Conservation (phyloP, 1,140 invertebrate species). For the Anthonomus grandis region DNA sequence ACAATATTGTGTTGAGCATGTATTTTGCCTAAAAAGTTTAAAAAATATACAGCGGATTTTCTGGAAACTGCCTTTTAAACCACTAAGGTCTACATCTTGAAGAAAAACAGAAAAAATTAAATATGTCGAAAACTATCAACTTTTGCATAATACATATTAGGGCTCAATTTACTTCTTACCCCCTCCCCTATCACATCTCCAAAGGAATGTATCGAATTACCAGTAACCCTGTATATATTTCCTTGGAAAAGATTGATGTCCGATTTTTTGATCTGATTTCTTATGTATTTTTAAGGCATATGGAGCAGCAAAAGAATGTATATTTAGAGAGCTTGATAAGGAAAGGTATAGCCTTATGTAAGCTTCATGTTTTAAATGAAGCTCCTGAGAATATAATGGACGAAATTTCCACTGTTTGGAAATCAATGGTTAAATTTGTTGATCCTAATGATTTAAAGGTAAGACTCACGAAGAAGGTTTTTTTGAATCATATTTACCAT, state of each 20-base stretch:
- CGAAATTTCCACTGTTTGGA: slow-evolving; percentile 62
- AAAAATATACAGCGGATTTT: too few species aligned
- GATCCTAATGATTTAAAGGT: slow-evolving; percentile 78
- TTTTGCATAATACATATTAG: too few species aligned
- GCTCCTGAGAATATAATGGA: slow-evolving; percentile 49
- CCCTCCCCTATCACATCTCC: too few species aligned
- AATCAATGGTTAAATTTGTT: slow-evolving; percentile 72
- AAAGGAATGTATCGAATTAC: too few species aligned
- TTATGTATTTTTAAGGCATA: slow-evolving; percentile 62
- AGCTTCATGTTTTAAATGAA: slow-evolving; percentile 55
- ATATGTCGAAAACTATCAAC: too few species aligned
- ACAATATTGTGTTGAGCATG: too few species aligned
- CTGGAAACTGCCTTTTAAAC: too few species aligned
- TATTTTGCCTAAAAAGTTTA: too few species aligned
- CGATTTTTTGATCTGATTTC: too few species aligned
- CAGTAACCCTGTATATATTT: neutral
- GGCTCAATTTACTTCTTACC: too few species aligned
- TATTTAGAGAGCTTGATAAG: slow-evolving; percentile 75
- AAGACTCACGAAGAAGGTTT: slow-evolving; percentile 25
- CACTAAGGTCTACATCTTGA: too few species aligned
- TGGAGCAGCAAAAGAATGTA: slow-evolving; percentile 77
- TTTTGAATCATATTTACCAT: slow-evolving; percentile 1
- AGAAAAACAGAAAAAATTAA: too few species aligned
- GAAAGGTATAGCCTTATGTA: slow-evolving; percentile 70
- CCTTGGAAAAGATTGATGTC: neutral